Evolutionary conservation across 1,140 invertebrate species (phyloP), one percentile per base, ranked within the genome.

Genomic region (Euura saliciscinereae): DNA sequence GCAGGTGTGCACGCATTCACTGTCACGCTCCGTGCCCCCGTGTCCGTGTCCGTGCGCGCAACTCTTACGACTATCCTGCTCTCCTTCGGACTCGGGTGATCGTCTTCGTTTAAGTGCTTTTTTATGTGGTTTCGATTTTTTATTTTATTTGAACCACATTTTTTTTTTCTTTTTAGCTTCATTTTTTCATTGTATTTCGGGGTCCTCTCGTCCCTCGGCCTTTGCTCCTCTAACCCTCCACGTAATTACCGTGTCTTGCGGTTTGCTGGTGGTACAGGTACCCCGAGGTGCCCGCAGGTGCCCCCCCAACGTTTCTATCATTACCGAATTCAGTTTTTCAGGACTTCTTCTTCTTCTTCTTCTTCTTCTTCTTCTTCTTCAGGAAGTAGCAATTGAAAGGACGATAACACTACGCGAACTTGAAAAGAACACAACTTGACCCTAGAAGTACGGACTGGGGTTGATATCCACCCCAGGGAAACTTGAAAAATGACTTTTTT

Each of bases 1-100:
- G 84, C 86, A 87, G 86, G 85, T 87, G 85, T 43, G 71, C 78
- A 72, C 73, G 82, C 83, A 84, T 80, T 84, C 84, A 86, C 84
- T 86, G 86, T 86, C 86, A 86, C 85, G 86, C 86, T 86, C 73
- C 74, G 75, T 85, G 84, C 84, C 83, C 84, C 82, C 84, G 83
- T 84, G 51, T 59, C 51, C 10, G 51, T 59, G 51, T 59, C 51
- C 10, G 51, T 59, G 51, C 80, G 79, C 79, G 80, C 83, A 82
- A 81, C 76, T 78, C 78, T 84, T 59, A 8, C 13, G 10, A 8
- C 13, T 45, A 8, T 42, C 73, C 75, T 74, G 73, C 73, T 78
- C 74, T 28, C 28, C 28, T 28, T 28, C 28, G 28, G 51, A n/a
- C 8, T 6, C 51, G 51, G 28, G 51, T 59, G 8, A 2, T 59